phyloP scores from a whole-genome alignment of 2,888 invertebrate species.

The Salpingus planirostris region DNA sequence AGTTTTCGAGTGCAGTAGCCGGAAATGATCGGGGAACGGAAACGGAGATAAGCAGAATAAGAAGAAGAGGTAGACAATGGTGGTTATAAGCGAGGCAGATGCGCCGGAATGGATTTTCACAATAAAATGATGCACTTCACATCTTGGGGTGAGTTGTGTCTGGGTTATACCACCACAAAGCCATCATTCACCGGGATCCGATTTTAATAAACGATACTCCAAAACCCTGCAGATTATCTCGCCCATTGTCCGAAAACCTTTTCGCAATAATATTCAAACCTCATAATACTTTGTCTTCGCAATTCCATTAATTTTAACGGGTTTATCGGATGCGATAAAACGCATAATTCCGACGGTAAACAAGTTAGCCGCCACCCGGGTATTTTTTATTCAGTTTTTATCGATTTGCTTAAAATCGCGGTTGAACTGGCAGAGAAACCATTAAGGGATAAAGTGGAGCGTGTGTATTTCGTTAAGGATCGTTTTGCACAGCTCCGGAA shows the following conservation, averaged over 20 bases:
- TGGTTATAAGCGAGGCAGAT: constrained; percentile 37
- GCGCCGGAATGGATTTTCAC: constrained; percentile 36
- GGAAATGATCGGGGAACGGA: constrained; percentile 42
- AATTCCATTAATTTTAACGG: constrained; percentile 3
- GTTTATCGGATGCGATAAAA: constrained; percentile 1
- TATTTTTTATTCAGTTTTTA: constrained; percentile 19
- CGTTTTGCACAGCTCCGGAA: constrained; percentile 14
- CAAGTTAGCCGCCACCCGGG: constrained; percentile 8
- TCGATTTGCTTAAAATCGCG: constrained; percentile 23
- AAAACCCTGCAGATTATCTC: background rate
- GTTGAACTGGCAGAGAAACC: constrained; percentile 24
- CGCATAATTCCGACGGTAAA: constrained; percentile 8
- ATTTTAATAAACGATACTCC: constrained; percentile 13
- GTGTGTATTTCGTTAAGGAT: constrained; percentile 25
- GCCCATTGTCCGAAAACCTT: too few species aligned
- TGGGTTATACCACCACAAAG: constrained; percentile 6
- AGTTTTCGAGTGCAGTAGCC: constrained; percentile 42
- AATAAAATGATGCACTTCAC: constrained; percentile 37
- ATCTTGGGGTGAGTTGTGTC: constrained; percentile 19
- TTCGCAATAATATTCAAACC: too few species aligned
- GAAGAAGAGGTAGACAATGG: constrained; percentile 42
- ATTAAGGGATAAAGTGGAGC: constrained; percentile 25
- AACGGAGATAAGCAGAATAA: constrained; percentile 43
- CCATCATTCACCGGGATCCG: constrained; percentile 9
- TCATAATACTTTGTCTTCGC: too few species aligned